These are phyloP conservation scores for Rhynchophorus ferrugineus DNA, from an alignment of 1,140 invertebrate genomes.

Conservation along the genomic window DNA sequence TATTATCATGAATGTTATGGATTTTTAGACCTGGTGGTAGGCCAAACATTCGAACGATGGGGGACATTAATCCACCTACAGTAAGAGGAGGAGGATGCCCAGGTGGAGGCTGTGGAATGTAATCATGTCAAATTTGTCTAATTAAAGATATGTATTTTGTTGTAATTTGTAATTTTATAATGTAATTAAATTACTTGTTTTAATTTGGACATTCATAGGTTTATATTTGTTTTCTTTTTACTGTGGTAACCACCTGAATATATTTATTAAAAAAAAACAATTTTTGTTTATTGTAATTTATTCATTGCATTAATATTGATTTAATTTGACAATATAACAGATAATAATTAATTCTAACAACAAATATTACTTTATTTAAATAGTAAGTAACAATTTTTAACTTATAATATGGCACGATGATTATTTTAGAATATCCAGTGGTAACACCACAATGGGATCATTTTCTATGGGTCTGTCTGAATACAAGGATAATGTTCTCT, in stretches of 20 bases:
- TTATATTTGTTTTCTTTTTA: no score
- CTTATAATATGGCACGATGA: no score
- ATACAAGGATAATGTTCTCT: constrained; percentile 64
- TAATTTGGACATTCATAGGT: no score
- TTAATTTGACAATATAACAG: no score
- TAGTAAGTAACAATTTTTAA: no score
- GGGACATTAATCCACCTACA: constrained; percentile 31
- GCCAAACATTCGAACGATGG: constrained; percentile 30
- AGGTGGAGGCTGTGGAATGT: constrained; percentile 28
- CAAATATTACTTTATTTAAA: no score
- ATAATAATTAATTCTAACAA: no score
- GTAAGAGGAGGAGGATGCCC: constrained; percentile 24
- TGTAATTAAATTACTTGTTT: not conserved
- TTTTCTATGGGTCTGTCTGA: constrained; percentile 56
- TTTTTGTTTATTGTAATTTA: no score
- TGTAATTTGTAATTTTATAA: no score
- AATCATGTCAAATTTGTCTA: constrained; percentile 1
- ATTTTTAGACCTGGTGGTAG: constrained; percentile 31
- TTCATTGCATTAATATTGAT: no score
- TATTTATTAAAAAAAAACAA: no score
- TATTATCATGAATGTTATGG: constrained; percentile 19
- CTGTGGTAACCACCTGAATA: no score
- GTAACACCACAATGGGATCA: constrained; percentile 57
- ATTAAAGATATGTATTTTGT: not conserved
- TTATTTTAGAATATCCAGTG: constrained; percentile 44